Conservation (phyloP, 2,888 invertebrate genomes). For the Syrphus vitripennis region DNA sequence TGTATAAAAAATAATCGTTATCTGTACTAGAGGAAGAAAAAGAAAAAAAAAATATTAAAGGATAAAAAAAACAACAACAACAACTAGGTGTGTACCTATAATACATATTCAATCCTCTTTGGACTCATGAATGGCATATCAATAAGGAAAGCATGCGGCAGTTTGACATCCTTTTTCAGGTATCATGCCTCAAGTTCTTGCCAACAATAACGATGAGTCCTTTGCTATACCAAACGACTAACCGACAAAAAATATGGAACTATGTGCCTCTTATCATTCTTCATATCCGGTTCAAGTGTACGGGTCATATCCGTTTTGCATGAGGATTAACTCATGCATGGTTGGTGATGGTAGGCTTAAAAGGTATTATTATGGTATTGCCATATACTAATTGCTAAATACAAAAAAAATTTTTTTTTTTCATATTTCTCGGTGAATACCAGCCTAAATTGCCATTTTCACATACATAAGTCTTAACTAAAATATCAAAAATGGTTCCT, state of each 20-base stretch:
- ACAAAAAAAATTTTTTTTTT: background rate
- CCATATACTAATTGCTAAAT: background rate
- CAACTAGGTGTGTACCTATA: background rate
- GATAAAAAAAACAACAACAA: slow-evolving; percentile 4
- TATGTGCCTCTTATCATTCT: slow-evolving; percentile 53
- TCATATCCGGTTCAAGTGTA: slow-evolving; percentile 56
- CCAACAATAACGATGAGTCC: background rate
- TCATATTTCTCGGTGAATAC: no score
- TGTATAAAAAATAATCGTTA: slow-evolving; percentile 56
- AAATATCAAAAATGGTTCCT: no score
- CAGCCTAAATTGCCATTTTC: no score
- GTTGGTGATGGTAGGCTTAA: background rate
- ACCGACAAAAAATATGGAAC: slow-evolving; percentile 12
- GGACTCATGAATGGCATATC: slow-evolving; percentile 44
- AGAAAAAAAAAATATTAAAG: background rate
- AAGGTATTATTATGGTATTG: background rate
- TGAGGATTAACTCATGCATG: slow-evolving; percentile 17
- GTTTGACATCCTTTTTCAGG: slow-evolving; percentile 63
- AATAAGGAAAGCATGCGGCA: slow-evolving; percentile 55
- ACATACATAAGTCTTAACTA: no score
- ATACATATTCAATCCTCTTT: background rate
- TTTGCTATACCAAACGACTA: background rate
- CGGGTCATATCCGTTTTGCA: slow-evolving; percentile 46
- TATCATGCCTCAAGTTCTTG: background rate
- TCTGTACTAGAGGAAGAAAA: background rate